These are phyloP conservation scores for Percopsis omiscomaycus DNA, from an alignment of 2,797 vertebrate species.

Conservation along the genomic window DNA sequence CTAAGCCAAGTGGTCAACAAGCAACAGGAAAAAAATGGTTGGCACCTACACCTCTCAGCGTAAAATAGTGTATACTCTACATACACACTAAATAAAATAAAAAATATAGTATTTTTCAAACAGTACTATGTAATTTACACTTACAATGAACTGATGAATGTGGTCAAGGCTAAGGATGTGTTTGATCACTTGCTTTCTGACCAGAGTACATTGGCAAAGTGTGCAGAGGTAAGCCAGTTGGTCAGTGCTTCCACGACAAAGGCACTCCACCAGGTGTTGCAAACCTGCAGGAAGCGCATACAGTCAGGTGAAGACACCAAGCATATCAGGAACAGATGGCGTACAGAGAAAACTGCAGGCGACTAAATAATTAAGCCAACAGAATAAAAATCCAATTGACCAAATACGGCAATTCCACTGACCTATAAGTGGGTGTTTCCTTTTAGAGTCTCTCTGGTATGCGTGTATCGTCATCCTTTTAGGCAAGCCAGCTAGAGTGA, in stretches of 20 bases:
- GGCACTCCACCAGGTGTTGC: constrained; percentile 64
- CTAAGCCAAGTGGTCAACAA: no score
- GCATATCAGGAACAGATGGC: neutral
- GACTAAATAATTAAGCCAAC: no score
- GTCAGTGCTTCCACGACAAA: constrained; percentile 10
- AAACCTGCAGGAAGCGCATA: constrained; percentile 43
- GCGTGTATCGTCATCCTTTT: constrained; percentile 32
- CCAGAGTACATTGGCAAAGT: constrained; percentile 44
- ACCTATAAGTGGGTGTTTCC: constrained; percentile 68
- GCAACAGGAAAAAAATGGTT: no score
- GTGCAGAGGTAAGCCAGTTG: constrained; percentile 60
- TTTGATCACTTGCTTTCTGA: constrained; percentile 45
- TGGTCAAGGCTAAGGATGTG: constrained; percentile 69
- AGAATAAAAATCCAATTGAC: neutral
- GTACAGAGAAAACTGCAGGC: neutral
- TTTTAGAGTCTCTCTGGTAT: constrained; percentile 45
- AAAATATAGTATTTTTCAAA: no score
- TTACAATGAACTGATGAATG: constrained; percentile 64
- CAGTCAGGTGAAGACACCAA: neutral
- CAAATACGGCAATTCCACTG: constrained; percentile 14
- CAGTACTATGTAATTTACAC: constrained; percentile 15
- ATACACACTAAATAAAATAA: no score
- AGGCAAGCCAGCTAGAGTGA: constrained; percentile 27
- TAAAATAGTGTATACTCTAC: no score
- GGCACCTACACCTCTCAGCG: no score